A percentile compares a stretch with the other conserved stretches of the same genome.
phyloP scores from a whole-genome alignment of 2,113 vertebrate genomes.

The Oncorhynchus tshawytscha region DNA sequence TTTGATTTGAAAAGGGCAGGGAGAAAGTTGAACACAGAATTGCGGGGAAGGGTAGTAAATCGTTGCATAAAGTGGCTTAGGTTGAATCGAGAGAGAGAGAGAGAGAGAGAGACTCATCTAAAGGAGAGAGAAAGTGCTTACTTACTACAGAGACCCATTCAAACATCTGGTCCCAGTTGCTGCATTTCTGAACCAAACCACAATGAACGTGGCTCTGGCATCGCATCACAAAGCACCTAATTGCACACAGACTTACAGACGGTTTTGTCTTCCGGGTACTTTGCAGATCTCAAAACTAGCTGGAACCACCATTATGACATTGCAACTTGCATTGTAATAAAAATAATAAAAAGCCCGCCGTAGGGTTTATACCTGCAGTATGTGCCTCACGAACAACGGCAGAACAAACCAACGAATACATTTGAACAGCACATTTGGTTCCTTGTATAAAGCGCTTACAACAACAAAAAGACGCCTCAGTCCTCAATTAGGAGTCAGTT shows the following conservation, averaged over 20 bases:
- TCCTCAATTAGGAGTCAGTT: too few relatives aligned
- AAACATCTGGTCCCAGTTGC: constrained; percentile 65
- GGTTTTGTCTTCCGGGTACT: constrained; percentile 1
- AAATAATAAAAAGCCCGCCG: too few relatives aligned
- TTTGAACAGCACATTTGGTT: not conserved
- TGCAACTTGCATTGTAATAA: constrained; percentile 30
- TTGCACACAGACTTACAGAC: constrained; percentile 52
- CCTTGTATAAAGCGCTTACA: too few relatives aligned
- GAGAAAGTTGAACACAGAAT: constrained; percentile 39
- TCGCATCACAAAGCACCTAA: constrained; percentile 47
- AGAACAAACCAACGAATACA: not conserved
- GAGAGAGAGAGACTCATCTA: constrained; percentile 34
- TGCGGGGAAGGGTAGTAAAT: constrained; percentile 33
- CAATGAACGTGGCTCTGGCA: constrained; percentile 60
- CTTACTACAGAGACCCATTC: constrained; percentile 43
- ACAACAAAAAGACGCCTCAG: too few relatives aligned
- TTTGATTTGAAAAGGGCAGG: too few relatives aligned
- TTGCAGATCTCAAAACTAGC: not conserved
- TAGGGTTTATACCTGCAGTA: not conserved
- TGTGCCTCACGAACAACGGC: not conserved
- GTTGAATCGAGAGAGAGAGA: constrained; percentile 4
- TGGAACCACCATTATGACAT: constrained; percentile 26
- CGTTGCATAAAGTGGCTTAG: constrained; percentile 29
- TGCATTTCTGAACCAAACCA: constrained; percentile 38
- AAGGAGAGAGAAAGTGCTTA: constrained; percentile 61